Evolutionary conservation across 2,113 vertebrate species (phyloP), one percentile per base, ranked within the genome.

Genomic region (Charina bottae): DNA sequence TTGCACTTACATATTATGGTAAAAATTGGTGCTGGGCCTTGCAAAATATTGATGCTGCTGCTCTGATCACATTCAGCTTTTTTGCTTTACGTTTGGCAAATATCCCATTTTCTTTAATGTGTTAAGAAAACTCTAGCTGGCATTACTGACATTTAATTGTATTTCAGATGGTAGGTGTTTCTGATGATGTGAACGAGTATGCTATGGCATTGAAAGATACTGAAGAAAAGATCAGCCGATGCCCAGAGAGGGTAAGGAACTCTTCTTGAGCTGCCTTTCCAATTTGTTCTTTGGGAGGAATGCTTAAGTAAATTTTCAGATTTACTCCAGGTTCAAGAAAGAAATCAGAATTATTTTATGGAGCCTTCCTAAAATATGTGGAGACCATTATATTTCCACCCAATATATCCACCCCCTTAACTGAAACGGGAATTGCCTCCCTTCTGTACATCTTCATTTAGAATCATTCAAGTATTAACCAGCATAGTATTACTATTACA

Each of bases 181-280:
- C 99, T 0, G 99, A 99, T 24, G 99, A 99, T 54, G 99, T 99
- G 90, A 99, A 98, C 7, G 99, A 99, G 87, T 99, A 99, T 2
- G 99, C 99, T 0, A 94, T 98, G 91, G 99, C 99, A 0, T 97
- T 99, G 95, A 99, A 99, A 95, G 99, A 99, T 97, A 99, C 99
- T 0, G 99, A 99, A 84, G 99, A 99, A 96, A 99, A 99, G 96
- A 98, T 99, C 46, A 97, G 97, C 49, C 98, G 99, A 55, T 99
- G 99, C 83, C 99, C 99, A 0, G 93, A 97, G 92, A 96, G 96
- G 95, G 99, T 99, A 95, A 98, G 97, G 37, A 90, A 62, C 12
- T 55, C 24, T 90, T 42, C 91, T 28, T 90, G 37, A 78, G 19
- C 21, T 90, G 12, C n/a, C 33, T 54, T 42, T 46, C 15, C 64